Conservation (phyloP, 2,113 vertebrate genomes). For the Paracanthobrama guichenoti region DNA sequence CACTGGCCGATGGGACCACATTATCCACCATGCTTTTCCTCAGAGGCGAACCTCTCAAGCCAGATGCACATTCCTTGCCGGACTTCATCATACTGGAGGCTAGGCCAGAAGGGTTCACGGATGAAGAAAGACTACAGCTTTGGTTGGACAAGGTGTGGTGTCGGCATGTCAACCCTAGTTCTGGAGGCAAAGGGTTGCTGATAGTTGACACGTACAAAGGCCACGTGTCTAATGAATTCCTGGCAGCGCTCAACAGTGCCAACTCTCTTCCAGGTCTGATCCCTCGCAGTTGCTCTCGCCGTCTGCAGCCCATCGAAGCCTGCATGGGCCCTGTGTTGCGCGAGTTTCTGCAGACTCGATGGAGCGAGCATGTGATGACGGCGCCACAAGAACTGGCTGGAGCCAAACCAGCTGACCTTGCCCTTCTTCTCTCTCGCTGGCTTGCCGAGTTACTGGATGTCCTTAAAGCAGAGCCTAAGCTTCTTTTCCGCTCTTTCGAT, state of each 20-base stretch:
- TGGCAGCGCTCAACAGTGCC: conserved; percentile 69
- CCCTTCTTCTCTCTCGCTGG: conserved; percentile 83
- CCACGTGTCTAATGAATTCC: conserved; percentile 77
- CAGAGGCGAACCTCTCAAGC: conserved; percentile 55
- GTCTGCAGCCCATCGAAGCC: conserved; percentile 84
- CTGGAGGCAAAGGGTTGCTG: conserved; percentile 74
- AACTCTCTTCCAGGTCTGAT: conserved; percentile 75
- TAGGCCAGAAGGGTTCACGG: conserved; percentile 72
- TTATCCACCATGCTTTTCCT: conserved; percentile 77
- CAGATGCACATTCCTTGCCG: conserved; percentile 59
- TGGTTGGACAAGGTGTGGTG: conserved; percentile 79
- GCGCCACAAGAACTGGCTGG: conserved; percentile 64
- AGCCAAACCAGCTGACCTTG: conserved; percentile 69
- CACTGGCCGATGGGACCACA: conserved; percentile 79
- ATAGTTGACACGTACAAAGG: conserved; percentile 84
- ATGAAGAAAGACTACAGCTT: conserved; percentile 76
- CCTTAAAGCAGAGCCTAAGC: conserved; percentile 68
- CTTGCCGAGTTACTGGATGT: conserved; percentile 78
- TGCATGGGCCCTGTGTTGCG: conserved; percentile 83
- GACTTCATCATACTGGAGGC: conserved; percentile 72
- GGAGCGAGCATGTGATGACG: conserved; percentile 76
- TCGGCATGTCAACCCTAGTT: conserved; percentile 67
- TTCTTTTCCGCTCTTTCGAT: conserved; percentile 83
- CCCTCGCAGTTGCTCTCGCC: conserved; percentile 80
- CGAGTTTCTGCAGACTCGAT: conserved; percentile 85